Conservation (phyloP, 2,888 invertebrate genomes). For the Drosophila mettleri region DNA sequence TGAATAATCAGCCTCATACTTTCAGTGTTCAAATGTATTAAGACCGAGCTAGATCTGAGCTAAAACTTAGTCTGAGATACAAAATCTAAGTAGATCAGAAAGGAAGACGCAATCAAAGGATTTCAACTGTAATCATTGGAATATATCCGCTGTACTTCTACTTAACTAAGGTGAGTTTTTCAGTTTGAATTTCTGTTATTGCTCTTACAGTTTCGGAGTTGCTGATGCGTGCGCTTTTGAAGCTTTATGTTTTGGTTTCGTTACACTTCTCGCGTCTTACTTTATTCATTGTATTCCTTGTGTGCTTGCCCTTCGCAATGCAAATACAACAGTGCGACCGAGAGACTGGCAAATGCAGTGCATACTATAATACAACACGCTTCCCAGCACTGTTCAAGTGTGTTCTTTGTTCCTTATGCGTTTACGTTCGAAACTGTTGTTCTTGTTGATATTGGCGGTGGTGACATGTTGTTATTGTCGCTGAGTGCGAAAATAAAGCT, state of each 20-base stretch:
- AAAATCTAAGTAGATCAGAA: neutral
- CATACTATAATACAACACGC: slow-evolving; percentile 16
- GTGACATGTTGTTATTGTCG: slow-evolving; percentile 5
- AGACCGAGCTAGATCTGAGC: slow-evolving; percentile 43
- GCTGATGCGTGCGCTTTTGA: slow-evolving; percentile 13
- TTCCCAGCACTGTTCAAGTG: slow-evolving; percentile 33
- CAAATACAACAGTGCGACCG: slow-evolving; percentile 22
- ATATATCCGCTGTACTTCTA: slow-evolving; percentile 20
- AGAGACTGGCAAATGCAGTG: slow-evolving; percentile 15
- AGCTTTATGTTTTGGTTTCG: slow-evolving; percentile 21
- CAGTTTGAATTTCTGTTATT: slow-evolving; percentile 6
- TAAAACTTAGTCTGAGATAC: neutral
- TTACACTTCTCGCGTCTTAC: slow-evolving; percentile 19
- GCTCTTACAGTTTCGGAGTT: neutral
- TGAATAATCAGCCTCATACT: slow-evolving; percentile 56
- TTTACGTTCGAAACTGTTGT: slow-evolving; percentile 24
- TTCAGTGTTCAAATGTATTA: slow-evolving; percentile 60
- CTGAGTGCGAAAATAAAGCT: slow-evolving; percentile 11
- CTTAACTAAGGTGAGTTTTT: slow-evolving; percentile 55
- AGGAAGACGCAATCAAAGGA: slow-evolving; percentile 24
- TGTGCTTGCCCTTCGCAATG: slow-evolving; percentile 31
- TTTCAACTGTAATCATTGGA: slow-evolving; percentile 33
- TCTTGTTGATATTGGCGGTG: slow-evolving; percentile 11
- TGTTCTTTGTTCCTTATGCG: slow-evolving; percentile 28
- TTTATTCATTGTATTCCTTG: slow-evolving; percentile 22